phyloP scores from a whole-genome alignment of 2,113 vertebrate species.

The Amphiprion percula region DNA sequence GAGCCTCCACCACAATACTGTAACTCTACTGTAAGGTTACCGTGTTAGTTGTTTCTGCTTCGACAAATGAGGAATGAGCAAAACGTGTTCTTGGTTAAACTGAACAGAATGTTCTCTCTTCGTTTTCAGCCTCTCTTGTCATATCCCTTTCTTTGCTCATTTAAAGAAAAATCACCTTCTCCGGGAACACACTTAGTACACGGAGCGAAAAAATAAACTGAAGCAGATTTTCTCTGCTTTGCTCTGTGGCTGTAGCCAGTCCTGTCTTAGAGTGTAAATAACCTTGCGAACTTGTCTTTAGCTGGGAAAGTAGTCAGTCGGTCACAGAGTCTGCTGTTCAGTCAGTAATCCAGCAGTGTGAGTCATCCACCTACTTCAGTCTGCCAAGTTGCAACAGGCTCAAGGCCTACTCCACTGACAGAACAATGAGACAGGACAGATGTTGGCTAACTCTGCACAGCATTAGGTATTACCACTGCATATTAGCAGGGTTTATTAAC shows the following conservation, averaged over 20 bases:
- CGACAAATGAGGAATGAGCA: neutral
- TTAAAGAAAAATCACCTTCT: neutral
- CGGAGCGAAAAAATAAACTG: neutral
- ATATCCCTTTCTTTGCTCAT: neutral
- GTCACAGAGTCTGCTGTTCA: constrained; percentile 18
- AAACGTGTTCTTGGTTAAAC: constrained; percentile 16
- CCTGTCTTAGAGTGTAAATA: neutral
- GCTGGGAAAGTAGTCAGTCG: constrained; percentile 6
- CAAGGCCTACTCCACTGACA: constrained; percentile 32
- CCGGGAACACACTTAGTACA: neutral
- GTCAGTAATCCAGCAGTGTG: constrained; percentile 39
- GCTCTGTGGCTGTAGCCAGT: neutral
- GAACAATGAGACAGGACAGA: constrained; percentile 40
- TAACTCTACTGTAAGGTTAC: too few relatives aligned
- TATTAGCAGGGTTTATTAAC: constrained; percentile 12
- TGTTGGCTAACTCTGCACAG: constrained; percentile 17
- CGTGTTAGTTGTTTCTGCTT: too few relatives aligned
- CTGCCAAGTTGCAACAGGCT: constrained; percentile 45
- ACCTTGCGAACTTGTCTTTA: constrained; percentile 32
- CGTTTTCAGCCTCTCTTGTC: neutral
- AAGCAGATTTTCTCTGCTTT: neutral
- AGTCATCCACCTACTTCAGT: constrained; percentile 51
- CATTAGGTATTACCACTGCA: neutral
- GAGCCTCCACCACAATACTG: neutral
- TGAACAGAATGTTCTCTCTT: constrained; percentile 28